Conservation (phyloP, 2,113 vertebrate genomes). For the Leucoraja erinaceus region DNA sequence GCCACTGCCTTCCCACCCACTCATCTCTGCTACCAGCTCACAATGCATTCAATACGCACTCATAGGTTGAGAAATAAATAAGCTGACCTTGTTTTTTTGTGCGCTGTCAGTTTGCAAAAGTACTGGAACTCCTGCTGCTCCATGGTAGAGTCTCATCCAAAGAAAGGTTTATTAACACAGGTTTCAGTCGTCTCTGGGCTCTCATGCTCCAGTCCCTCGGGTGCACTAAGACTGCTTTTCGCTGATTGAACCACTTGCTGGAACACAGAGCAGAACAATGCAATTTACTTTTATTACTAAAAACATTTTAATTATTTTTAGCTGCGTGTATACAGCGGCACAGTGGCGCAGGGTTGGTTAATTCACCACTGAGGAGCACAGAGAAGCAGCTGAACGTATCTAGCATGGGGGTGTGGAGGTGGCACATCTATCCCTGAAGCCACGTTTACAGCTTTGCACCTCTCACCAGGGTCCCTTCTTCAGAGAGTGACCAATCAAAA, state of each 20-base stretch:
- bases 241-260: slow-evolving; percentile 8
- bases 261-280: neutral
- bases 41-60: too few relatives aligned
- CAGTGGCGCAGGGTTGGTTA: too few relatives aligned
- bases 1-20: neutral
- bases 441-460: too few relatives aligned
- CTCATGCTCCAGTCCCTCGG: neutral
- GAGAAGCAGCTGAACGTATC: too few relatives aligned
- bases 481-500: too few relatives aligned
- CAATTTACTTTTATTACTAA: neutral
- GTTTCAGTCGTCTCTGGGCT: neutral
- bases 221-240: neutral
- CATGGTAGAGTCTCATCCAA: neutral
- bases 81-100: neutral
- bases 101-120: neutral
- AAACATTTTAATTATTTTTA: neutral
- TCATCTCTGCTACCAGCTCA: neutral
- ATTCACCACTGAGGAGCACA: too few relatives aligned
- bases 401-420: too few relatives aligned
- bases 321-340: neutral
- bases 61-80: neutral
- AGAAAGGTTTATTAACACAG: neutral
- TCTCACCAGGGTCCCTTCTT: too few relatives aligned
- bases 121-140: neutral
- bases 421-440: too few relatives aligned